Conservation (phyloP, 2,113 vertebrate species). For the Piprites chloris region DNA sequence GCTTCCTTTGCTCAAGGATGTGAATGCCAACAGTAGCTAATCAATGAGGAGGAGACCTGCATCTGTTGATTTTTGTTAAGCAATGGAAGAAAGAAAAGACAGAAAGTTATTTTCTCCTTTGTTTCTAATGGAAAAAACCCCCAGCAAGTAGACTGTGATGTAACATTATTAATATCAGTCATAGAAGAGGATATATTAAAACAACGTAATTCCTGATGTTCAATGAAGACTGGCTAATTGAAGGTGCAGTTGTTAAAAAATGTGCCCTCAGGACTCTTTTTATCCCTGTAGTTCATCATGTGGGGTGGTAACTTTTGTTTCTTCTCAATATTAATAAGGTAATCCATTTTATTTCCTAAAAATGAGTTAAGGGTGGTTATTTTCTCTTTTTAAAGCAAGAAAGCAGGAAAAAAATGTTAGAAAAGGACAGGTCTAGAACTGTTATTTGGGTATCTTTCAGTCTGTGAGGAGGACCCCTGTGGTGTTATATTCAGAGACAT, state of each 20-base stretch:
- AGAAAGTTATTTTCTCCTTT: neutral
- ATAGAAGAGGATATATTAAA: neutral
- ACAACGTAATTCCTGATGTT: neutral
- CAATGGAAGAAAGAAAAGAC: neutral
- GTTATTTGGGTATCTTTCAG: conserved; percentile 5
- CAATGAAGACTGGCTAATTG: neutral
- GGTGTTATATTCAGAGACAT: neutral
- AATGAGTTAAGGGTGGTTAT: neutral
- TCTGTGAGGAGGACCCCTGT: neutral
- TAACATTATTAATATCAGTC: neutral
- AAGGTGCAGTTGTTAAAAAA: neutral
- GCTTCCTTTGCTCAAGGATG: neutral
- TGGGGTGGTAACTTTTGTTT: neutral
- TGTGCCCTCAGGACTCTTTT: neutral
- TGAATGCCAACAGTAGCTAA: neutral
- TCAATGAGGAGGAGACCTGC: neutral
- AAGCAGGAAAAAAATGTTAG: neutral
- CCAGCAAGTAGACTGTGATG: neutral
- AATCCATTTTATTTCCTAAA: neutral
- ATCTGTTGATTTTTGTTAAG: neutral
- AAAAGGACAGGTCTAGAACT: neutral
- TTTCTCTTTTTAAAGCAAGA: neutral
- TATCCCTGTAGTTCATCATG: neutral
- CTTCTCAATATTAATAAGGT: neutral
- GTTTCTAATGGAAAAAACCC: neutral